These are phyloP conservation scores for Megaceryle maxima DNA, from an alignment of 2,113 vertebrate genomes.

Conservation along the genomic window DNA sequence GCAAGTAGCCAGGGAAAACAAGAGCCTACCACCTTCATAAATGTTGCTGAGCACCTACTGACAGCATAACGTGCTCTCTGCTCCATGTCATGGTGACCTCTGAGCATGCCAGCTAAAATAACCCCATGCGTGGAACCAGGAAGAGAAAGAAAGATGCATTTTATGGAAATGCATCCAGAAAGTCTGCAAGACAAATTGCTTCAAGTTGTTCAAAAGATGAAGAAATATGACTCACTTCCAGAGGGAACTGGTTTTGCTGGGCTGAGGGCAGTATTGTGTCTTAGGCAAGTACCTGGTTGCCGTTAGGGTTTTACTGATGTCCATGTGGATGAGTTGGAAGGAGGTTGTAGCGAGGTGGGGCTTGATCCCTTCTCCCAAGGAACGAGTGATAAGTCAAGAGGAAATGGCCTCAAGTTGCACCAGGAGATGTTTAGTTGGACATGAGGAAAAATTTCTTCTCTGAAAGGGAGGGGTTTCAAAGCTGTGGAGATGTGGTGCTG, in stretches of 20 bases:
- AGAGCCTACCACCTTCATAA: slow-evolving; percentile 4
- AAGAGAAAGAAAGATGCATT: slow-evolving; percentile 59
- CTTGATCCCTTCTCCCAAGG: not conserved
- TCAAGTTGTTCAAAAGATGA: slow-evolving; percentile 41
- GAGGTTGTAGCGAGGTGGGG: not conserved
- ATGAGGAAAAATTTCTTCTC: not conserved
- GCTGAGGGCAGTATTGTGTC: not conserved
- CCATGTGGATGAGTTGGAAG: not conserved
- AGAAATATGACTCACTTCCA: slow-evolving; percentile 53
- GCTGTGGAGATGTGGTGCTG: not conserved
- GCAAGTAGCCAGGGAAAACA: not conserved
- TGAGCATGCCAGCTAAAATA: not conserved
- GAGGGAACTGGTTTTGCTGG: slow-evolving; percentile 19
- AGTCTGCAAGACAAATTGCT: slow-evolving; percentile 51
- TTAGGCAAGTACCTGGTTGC: not conserved
- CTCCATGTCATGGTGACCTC: not conserved
- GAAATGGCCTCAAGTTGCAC: not conserved
- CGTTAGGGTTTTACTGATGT: not conserved
- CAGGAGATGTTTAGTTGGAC: not conserved
- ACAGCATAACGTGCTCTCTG: not conserved
- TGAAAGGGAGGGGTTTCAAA: not conserved
- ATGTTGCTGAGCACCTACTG: not conserved
- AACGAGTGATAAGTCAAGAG: not conserved
- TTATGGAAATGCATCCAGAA: slow-evolving; percentile 49
- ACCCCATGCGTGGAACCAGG: not conserved